Base-by-base conservation (phyloP, 1,140 invertebrate genomes). In the Sinonovacula constricta region DNA sequence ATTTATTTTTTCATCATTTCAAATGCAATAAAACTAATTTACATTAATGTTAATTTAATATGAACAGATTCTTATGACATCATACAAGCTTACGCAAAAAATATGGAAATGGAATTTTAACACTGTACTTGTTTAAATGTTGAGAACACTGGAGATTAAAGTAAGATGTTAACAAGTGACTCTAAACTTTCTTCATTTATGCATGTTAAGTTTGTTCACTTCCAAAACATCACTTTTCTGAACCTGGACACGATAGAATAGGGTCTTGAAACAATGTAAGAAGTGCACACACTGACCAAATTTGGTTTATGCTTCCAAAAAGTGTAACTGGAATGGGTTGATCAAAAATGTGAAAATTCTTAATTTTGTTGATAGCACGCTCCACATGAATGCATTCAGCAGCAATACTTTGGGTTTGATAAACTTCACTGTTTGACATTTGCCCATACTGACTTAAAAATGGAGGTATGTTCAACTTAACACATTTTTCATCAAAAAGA, bases 341-440 rank as follows among this genome's bases (percentile, higher is more conserved):
- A 33, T 71, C 78, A 66, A 82, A 67, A 30, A 82, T 80, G 39
- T 82, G 70, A 62, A 82, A 80, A 24, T n/a, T 54, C 54, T 81
- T 82, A 1, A 82, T 49, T 24, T 49, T 71, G n/a, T n/a, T n/a
- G n/a, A n/a, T n/a, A n/a, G n/a, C n/a, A n/a, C n/a, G n/a, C n/a
- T n/a, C n/a, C n/a, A 82, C 71, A 76, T 82, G 78, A 51, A 80
- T 71, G 34, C 72, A 28, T n/a, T n/a, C n/a, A n/a, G n/a, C n/a
- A n/a, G n/a, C n/a, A n/a, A n/a, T n/a, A n/a, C n/a, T n/a, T n/a
- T 75, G 57, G 0, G 78, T 80, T 31, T 3, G 3, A 22, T 30
- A 12, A 2, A 60, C 39, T 10, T 81, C 54, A 18, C 49, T 31
- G 4, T 12, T 22, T 28, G 78, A 22, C 53, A 77, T 63, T 34